Base-by-base conservation (phyloP, 1,140 invertebrate species). In the Centruroides vittatus region DNA sequence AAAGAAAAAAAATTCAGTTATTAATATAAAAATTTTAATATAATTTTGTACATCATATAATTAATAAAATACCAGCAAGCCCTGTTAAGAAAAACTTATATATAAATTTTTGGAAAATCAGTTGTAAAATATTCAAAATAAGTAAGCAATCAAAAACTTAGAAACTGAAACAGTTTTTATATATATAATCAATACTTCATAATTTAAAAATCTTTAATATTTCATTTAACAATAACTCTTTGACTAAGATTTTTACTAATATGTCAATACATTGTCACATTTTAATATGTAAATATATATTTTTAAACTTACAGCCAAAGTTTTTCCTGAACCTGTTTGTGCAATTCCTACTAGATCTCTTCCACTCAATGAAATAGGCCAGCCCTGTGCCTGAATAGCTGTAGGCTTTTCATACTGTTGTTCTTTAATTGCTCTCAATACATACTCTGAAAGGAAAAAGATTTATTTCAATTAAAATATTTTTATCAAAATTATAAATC, bases 321-420 rank as follows among this genome's bases (percentile, higher is more conserved):
- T 92, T 74, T 93, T 92, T 55, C 89, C 90, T 53, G 88, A 91
- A 36, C 89, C 90, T 58, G 91, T 93, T 75, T 94, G 89, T 35
- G 94, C 93, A 71, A 96, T 93, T 23, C 91, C 92, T 61, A 93
- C 88, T 71, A 94, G 79, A 73, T 97, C 91, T 60, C 83, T 78
- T n/a, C 92, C 92, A 72, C 84, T 86, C 76, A 96, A 82, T 57
- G 90, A 90, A 70, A 93, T 89, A 3, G 92, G 90, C 89, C 90
- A 94, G 3, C 86, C 85, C 72, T 89, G 86, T 34, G 86, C 82
- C 74, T 92, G 88, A 73, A 92, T 94, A n/a, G 67, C 36, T 13
- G 68, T 70, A 46, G 67, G 68, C 47, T 64, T 80, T 61, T 82
- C 81, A 76, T 89, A 94, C 8, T 70, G 66, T 59, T 70, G 66